Conservation (phyloP, 1,140 invertebrate species). For the Drosophila tani region DNA sequence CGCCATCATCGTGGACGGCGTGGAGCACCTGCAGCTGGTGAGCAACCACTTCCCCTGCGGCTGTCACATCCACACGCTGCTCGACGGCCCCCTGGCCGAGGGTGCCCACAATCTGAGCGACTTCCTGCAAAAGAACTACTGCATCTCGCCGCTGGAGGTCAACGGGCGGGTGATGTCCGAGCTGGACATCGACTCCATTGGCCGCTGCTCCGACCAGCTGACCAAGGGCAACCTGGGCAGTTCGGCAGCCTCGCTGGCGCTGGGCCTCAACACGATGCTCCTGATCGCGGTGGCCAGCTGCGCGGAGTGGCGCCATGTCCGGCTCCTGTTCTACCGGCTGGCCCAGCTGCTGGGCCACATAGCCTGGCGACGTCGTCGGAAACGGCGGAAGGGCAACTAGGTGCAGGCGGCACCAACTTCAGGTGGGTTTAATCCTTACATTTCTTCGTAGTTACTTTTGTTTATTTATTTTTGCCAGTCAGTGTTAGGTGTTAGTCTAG, state of each 20-base stretch:
- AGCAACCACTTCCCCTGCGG: conserved; percentile 94
- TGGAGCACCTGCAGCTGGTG: conserved; percentile 88
- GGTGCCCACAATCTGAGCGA: conserved; percentile 86
- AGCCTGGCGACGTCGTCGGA: conserved; percentile 63
- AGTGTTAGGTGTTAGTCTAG: neutral
- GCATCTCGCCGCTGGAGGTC: conserved; percentile 93
- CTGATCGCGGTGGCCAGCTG: conserved; percentile 77
- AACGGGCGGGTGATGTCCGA: conserved; percentile 90
- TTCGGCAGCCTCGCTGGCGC: conserved; percentile 76
- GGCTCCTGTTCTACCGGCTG: conserved; percentile 43
- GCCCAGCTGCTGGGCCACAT: conserved; percentile 51
- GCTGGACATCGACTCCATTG: conserved; percentile 89
- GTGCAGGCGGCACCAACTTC: neutral
- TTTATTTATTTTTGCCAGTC: neutral
- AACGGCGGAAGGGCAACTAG: conserved; percentile 65
- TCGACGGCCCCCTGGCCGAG: conserved; percentile 90
- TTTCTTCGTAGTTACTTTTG: neutral
- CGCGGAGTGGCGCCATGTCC: conserved; percentile 63
- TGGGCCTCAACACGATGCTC: conserved; percentile 72
- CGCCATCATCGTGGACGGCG: conserved; percentile 88
- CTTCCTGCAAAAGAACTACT: conserved; percentile 91
- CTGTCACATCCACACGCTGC: conserved; percentile 91
- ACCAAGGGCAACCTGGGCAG: conserved; percentile 88
- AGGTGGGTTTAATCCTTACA: neutral
- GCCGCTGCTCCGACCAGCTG: conserved; percentile 88